Conservation (phyloP, 2,888 invertebrate genomes). For the Hypolimnas misippus region DNA sequence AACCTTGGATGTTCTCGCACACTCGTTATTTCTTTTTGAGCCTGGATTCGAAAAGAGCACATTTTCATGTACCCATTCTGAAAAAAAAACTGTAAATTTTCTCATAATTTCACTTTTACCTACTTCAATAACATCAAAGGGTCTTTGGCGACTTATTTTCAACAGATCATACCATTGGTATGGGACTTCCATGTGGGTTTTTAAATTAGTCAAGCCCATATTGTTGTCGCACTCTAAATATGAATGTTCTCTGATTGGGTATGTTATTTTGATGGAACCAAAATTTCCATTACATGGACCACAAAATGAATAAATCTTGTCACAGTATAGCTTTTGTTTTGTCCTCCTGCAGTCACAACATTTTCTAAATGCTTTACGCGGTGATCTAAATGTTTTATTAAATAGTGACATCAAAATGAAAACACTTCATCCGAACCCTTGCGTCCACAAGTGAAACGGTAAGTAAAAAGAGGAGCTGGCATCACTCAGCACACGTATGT, state of each 20-base stretch:
- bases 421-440: neutral
- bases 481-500: neutral
- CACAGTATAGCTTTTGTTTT: neutral
- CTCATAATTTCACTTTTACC: neutral
- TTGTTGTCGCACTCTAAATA: conserved; percentile 6
- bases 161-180: neutral
- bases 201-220: neutral
- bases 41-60: neutral
- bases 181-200: neutral
- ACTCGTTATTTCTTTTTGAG: conserved; percentile 1
- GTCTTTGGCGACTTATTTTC: neutral
- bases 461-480: neutral
- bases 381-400: neutral
- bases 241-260: conserved; percentile 2
- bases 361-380: neutral
- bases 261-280: conserved; percentile 3
- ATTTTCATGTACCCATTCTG: neutral
- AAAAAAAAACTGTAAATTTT: neutral
- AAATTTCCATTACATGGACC: neutral
- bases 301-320: conserved; percentile 8
- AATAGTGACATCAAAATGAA: neutral
- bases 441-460: neutral
- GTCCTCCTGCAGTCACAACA: neutral
- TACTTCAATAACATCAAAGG: conserved; percentile 4
- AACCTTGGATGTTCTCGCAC: neutral